phyloP scores from a whole-genome alignment of 2,888 invertebrate genomes.

The Suillia variegata region DNA sequence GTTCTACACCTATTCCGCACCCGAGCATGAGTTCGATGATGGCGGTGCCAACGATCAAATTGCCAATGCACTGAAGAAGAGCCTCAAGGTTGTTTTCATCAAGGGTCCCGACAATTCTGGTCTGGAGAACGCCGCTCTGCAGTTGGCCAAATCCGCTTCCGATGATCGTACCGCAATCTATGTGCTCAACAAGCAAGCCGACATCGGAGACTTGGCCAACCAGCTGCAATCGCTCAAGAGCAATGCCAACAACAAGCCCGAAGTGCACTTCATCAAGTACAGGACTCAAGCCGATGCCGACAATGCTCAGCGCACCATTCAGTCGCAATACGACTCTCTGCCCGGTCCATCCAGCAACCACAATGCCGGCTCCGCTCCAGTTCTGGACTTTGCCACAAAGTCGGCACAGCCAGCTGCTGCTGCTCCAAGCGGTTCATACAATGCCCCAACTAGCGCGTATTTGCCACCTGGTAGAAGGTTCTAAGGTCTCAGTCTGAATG shows the following conservation, averaged over 20 bases:
- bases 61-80: constrained; percentile 39
- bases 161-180: constrained; percentile 55
- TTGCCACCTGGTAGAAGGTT: constrained; percentile 46
- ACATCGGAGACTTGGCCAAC: constrained; percentile 44
- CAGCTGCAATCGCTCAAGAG: constrained; percentile 41
- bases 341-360: constrained; percentile 43
- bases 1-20: constrained; percentile 50
- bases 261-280: constrained; percentile 56
- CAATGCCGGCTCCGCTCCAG: constrained; percentile 46
- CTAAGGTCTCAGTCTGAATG: constrained; percentile 25
- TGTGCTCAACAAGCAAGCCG: constrained; percentile 53
- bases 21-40: constrained; percentile 50
- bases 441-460: constrained; percentile 38
- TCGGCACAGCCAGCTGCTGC: constrained; percentile 5
- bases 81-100: constrained; percentile 56
- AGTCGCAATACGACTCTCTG: constrained; percentile 49
- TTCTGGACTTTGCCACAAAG: constrained; percentile 46
- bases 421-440: constrained; percentile 19
- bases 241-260: constrained; percentile 43
- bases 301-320: constrained; percentile 52
- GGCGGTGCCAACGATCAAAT: constrained; percentile 36
- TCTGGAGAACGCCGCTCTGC: constrained; percentile 48
- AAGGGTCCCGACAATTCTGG: constrained; percentile 55
- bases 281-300: constrained; percentile 53
- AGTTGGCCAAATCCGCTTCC: constrained; percentile 45